phyloP scores from a whole-genome alignment of 2,797 vertebrate genomes.

The Phrynocephalus guinanensis region DNA sequence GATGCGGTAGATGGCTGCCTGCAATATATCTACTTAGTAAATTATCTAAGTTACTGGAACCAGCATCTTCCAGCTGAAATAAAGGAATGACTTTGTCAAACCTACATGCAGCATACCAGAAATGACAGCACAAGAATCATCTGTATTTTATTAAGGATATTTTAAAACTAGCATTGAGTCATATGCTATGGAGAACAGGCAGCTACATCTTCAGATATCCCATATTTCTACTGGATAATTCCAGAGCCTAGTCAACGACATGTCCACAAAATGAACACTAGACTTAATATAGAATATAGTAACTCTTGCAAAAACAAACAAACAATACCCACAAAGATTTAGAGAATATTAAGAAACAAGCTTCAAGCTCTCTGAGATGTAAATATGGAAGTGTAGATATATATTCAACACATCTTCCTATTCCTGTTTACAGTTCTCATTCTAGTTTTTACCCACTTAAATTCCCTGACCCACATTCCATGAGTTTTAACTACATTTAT shows the following conservation, averaged over 20 bases:
- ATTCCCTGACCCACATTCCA: neutral
- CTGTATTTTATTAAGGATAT: conserved; percentile 6
- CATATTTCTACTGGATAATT: neutral
- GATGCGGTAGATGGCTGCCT: conserved; percentile 87
- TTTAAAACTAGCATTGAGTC: neutral
- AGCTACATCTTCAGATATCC: neutral
- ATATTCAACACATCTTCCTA: neutral
- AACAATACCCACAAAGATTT: neutral
- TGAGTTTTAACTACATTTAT: neutral
- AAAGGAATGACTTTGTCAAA: conserved; percentile 56
- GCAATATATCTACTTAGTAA: conserved; percentile 93
- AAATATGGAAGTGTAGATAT: neutral
- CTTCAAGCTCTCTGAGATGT: neutral
- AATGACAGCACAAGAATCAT: conserved; percentile 2
- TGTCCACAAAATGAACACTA: neutral
- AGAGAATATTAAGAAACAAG: neutral
- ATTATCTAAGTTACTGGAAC: conserved; percentile 92
- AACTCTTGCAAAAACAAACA: neutral
- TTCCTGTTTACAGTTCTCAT: neutral
- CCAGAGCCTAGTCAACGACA: neutral
- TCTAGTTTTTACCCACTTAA: neutral
- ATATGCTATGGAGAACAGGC: neutral
- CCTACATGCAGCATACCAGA: conserved; percentile 10
- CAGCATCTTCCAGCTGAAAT: conserved; percentile 93
- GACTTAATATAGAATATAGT: neutral